Base-by-base conservation (phyloP, 2,888 invertebrate genomes). In the Anthophora plumipes region DNA sequence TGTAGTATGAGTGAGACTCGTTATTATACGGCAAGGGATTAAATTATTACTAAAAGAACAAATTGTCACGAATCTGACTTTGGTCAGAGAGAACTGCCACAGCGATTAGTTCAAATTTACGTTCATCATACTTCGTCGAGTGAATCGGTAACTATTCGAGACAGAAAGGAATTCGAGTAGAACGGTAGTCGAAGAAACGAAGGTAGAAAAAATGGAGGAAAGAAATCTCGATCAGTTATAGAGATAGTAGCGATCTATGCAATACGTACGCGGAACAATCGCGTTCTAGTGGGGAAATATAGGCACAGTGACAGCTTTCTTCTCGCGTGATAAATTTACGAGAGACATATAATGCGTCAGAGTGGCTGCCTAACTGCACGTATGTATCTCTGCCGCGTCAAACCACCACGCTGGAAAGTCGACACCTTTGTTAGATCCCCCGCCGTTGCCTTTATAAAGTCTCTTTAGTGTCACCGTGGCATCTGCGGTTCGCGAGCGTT, bases 251-350 rank as follows among this genome's bases (percentile, higher is more conserved):
- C 66, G 66, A 66, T 66, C 52, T 41, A 55, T 68, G 67, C 54
- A 68, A 61, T 39, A 68, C 67, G 31, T 70, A 60, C 54, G 69
- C 57, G 60, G 70, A 76, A 79, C 76, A 76, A 79, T 69, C 57
- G 76, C 54, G 12, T 39, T 22, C 12, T 11, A 11, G 39, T 22
- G 22, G 60, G 50, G 25, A 39, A 20, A 66, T 48, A 67, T 54
- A 39, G 52, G n/a, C 41, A 43, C 66, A 52, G 50, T 20, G 78
- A 76, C 69, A 69, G 68, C 64, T 76, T 77, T 67, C 66, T 67
- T 59, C 54, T 77, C 60, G 83, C 70, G 80, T 84, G 83, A 80
- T 80, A 73, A 84, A 84, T 84, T 74, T 67, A 76, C 71, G 76
- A 57, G 70, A 60, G 70, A 71, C 83, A 57, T 77, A 74, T 74